Evolutionary conservation across 2,113 vertebrate genomes (phyloP).

Genomic region (Ploceus nigricollis): DNA sequence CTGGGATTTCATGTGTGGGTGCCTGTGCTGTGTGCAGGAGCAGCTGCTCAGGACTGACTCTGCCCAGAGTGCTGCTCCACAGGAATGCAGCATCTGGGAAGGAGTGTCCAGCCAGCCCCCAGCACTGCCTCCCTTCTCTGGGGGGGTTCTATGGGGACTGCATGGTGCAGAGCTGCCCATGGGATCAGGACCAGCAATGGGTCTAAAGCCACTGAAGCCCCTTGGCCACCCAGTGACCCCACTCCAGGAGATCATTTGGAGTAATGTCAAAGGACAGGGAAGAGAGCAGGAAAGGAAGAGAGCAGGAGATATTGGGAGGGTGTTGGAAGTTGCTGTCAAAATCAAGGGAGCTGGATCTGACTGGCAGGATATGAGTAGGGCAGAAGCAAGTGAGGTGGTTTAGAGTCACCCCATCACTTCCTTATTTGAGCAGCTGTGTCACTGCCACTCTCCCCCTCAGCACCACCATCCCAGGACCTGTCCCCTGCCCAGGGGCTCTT

Average conservation of each 20-base stretch:
- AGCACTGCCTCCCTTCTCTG: neutral
- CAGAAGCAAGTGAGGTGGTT: neutral
- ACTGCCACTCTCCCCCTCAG: neutral
- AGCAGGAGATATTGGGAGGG: neutral
- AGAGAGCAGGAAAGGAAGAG: neutral
- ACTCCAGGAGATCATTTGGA: neutral
- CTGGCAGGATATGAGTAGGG: neutral
- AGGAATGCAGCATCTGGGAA: neutral
- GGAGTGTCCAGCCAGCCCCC: neutral
- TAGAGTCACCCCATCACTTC: neutral
- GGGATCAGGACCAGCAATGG: neutral
- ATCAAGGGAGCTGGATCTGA: neutral
- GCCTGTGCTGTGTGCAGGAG: neutral
- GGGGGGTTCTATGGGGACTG: neutral
- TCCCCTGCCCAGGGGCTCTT: neutral
- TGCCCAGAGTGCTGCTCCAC: neutral
- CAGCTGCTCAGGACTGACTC: neutral
- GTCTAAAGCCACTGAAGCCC: neutral
- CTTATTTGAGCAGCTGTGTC: neutral
- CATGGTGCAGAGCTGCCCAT: neutral
- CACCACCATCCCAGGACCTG: neutral
- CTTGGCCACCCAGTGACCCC: neutral
- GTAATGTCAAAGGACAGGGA: neutral
- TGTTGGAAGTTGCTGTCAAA: neutral
- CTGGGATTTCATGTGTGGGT: rapidly evolving